Percentiles rank a stretch among this genome's conserved stretches.
Evolutionary conservation across 2,797 vertebrate genomes (phyloP).

Genomic region (Falco cherrug): DNA sequence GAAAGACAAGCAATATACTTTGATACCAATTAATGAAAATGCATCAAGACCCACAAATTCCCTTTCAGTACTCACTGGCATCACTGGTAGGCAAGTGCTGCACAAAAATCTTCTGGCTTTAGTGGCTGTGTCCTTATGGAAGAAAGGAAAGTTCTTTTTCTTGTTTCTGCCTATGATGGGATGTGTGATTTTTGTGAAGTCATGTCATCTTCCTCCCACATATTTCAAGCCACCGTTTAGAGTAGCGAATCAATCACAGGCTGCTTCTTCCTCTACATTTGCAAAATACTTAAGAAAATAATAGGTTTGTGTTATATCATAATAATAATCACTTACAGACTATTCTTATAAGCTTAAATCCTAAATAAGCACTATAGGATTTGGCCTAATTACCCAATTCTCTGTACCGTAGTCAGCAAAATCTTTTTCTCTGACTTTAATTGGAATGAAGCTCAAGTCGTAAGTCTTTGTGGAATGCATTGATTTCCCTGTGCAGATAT

Average conservation of each 20-base stretch:
- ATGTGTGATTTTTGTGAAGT: neutral
- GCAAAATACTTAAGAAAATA: neutral
- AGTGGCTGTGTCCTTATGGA: neutral
- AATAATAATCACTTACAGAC: neutral
- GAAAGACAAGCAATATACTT: neutral
- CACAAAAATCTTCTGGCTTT: neutral
- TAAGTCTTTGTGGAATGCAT: neutral
- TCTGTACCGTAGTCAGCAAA: neutral
- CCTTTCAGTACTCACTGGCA: neutral
- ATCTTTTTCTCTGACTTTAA: neutral
- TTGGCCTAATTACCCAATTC: slow-evolving; percentile 35
- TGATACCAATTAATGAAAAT: neutral
- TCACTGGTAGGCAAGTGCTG: neutral
- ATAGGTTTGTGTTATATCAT: neutral
- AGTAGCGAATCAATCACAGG: neutral
- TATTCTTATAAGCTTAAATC: neutral
- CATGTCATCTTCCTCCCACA: neutral
- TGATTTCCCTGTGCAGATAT: neutral
- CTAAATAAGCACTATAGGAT: neutral
- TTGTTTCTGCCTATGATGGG: neutral
- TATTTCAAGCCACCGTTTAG: neutral
- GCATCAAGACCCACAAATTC: neutral
- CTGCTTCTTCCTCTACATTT: neutral
- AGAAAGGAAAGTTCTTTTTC: neutral
- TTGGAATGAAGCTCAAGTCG: neutral